phyloP scores from a whole-genome alignment of 2,888 invertebrate genomes.

The Aphidius colemani region DNA sequence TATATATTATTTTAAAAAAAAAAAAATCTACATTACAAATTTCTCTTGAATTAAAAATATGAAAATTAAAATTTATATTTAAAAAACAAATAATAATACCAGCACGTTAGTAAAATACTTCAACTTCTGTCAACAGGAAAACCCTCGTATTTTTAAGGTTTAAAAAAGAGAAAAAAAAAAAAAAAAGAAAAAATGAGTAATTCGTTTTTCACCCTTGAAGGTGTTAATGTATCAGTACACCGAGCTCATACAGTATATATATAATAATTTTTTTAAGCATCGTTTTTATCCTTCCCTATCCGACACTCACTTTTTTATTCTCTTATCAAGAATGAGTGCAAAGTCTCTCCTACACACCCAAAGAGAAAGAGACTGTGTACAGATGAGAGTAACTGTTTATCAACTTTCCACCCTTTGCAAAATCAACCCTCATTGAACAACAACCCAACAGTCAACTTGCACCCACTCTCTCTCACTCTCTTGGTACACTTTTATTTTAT shows the following conservation, averaged over 20 bases:
- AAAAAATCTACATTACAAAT: no score
- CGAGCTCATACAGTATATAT: neutral
- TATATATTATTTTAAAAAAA: no score
- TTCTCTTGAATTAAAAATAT: neutral
- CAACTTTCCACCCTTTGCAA: slow-evolving; percentile 27
- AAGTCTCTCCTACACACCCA: neutral
- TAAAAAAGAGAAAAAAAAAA: neutral
- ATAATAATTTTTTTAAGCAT: slow-evolving; percentile 8
- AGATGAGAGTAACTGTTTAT: slow-evolving; percentile 30
- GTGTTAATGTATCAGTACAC: slow-evolving; percentile 36
- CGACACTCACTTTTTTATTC: slow-evolving; percentile 19
- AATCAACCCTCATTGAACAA: neutral
- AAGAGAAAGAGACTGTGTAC: neutral
- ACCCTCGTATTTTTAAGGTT: neutral
- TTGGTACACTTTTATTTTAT: slow-evolving; percentile 12
- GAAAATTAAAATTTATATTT: slow-evolving; percentile 2
- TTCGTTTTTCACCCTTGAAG: slow-evolving; percentile 34
- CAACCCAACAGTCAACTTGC: neutral
- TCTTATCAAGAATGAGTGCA: slow-evolving; percentile 18
- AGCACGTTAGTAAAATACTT: slow-evolving; percentile 18
- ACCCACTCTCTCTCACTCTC: slow-evolving; percentile 6
- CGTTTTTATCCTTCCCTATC: slow-evolving; percentile 5
- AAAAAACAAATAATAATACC: slow-evolving; percentile 2
- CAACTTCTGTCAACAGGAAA: slow-evolving; percentile 11
- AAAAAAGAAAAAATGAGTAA: slow-evolving; percentile 25